Evolutionary conservation across 1,140 invertebrate genomes (phyloP), one percentile per base, ranked within the genome.

Genomic region (Adelges cooleyi): DNA sequence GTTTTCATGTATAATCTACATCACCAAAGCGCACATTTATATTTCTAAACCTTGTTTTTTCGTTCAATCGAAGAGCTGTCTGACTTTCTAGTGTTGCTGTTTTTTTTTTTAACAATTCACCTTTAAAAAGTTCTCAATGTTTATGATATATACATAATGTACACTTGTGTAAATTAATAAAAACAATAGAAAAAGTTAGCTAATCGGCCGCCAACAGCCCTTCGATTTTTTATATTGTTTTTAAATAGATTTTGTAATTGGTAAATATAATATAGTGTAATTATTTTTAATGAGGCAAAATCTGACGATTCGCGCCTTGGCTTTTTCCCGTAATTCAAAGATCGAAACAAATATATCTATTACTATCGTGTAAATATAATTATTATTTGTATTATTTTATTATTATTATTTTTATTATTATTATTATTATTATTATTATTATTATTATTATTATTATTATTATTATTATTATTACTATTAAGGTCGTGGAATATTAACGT

Each of bases 401-500:
- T 42, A 56, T 56, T 56, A 36, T 29, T 33, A 53, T 56, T 56
- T 36, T 59, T 44, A 59, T 46, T 46, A 59, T 42, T 27, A 59
- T 38, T 38, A 29, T 27, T 59, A 42, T 59, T 51, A 59, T 44
- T 59, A n/a, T n/a, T n/a, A n/a, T n/a, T n/a, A n/a, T n/a, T n/a
- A 59, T 56, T 42, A 54, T 53, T 38, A 53, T 53, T 53, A 27
- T 50, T 27, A 51, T 53, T 53, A 53, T 56, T 40, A 56, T 46
- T 46, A 59, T 59, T 46, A 59, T 46, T 46, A 46, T 46, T 27
- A 56, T 46, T 59, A 59, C 10, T 33, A 27, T 62, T 62, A 62
- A 62, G 56, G 56, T 62, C 56, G 42, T 62, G 56, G 56, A 48
- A 48, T 11, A 62, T 62, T 62, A 62, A 62, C 56, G 40, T 62